Percentiles rank a stretch among this genome's conserved stretches.
Conservation (phyloP, 92 coral and sea anemone species). For the Isaurus tuberculatus region DNA sequence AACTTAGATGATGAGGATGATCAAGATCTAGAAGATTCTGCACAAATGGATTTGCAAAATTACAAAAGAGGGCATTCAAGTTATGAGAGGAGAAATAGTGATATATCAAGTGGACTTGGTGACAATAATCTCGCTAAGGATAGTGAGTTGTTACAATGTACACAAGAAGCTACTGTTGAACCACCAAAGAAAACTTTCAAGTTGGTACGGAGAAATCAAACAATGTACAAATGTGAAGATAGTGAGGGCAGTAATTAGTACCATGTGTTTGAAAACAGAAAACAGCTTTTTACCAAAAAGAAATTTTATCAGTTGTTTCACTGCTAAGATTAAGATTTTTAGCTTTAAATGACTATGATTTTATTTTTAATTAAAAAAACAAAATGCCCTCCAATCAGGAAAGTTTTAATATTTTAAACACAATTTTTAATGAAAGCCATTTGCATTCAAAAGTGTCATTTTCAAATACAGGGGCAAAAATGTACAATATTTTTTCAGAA, state of each 20-base stretch:
- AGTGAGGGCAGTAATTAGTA: conserved; percentile 29
- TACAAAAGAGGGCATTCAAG: background rate
- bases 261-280: background rate
- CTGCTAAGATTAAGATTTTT: background rate
- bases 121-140: background rate
- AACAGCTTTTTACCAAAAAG: background rate
- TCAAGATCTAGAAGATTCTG: background rate
- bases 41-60: background rate
- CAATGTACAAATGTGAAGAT: conserved; percentile 76
- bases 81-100: background rate
- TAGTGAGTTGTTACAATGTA: background rate
- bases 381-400: too few relatives aligned
- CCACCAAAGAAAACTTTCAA: conserved; percentile 81
- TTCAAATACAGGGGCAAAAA: too few relatives aligned
- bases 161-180: conserved; percentile 47
- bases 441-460: too few relatives aligned
- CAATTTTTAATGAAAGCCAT: too few relatives aligned
- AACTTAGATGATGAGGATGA: conserved; percentile 49
- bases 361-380: too few relatives aligned
- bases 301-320: background rate
- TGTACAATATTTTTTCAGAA: too few relatives aligned
- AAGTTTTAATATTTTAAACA: too few relatives aligned
- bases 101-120: background rate
- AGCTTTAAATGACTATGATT: too few relatives aligned
- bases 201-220: conserved; percentile 89